A percentile compares a stretch with the other conserved stretches of the same genome.
phyloP scores from a whole-genome alignment of 1,140 invertebrate genomes.

The Pemphigus obesinymphae region DNA sequence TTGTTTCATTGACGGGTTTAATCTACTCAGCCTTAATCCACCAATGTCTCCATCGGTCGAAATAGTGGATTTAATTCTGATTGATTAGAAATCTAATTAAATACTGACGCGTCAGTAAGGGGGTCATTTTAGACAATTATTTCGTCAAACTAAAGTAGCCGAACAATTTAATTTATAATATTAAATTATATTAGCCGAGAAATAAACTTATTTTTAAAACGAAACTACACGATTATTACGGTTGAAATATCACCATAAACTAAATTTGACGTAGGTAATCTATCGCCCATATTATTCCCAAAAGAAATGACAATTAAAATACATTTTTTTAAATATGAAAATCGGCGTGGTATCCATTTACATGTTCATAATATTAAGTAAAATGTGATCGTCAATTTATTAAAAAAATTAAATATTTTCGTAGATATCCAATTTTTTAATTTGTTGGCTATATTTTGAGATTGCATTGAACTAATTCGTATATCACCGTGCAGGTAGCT shows the following conservation, averaged over 20 bases:
- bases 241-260: background rate
- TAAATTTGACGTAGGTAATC: too few species aligned
- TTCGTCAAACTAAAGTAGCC: background rate
- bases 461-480: too few species aligned
- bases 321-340: too few species aligned
- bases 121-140: background rate
- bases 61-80: conserved; percentile 11
- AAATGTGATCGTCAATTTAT: too few species aligned
- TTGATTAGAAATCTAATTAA: conserved; percentile 22
- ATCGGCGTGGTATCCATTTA: too few species aligned
- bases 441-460: too few species aligned
- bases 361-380: too few species aligned
- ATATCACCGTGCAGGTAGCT: too few species aligned
- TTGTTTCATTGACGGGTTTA: background rate
- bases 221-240: background rate
- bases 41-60: background rate
- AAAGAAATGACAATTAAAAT: too few species aligned
- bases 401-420: too few species aligned
- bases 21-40: conserved; percentile 8
- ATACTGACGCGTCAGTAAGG: background rate
- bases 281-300: too few species aligned
- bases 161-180: background rate
- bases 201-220: background rate
- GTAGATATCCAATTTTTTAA: too few species aligned
- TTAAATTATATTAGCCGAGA: background rate